Conservation (phyloP, 2,888 invertebrate species). For the Yponomeuta plumbellus region DNA sequence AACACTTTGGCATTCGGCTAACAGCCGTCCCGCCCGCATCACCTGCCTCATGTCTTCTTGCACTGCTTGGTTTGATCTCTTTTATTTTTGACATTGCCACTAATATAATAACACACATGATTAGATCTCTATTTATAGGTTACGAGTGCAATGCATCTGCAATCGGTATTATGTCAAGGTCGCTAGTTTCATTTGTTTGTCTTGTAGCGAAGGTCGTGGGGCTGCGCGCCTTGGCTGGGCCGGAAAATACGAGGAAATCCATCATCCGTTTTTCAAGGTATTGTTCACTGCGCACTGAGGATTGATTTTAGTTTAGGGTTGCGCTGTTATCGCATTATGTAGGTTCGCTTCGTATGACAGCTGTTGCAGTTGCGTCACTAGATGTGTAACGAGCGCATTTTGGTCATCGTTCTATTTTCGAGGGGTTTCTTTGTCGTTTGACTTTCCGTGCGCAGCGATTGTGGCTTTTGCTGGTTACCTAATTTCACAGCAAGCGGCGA, state of each 20-base stretch:
- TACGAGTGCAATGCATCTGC: slow-evolving; percentile 62
- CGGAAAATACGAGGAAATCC: slow-evolving; percentile 74
- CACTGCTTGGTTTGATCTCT: slow-evolving; percentile 50
- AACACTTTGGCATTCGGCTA: slow-evolving; percentile 74
- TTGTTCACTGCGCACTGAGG: slow-evolving; percentile 45
- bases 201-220: slow-evolving; percentile 66
- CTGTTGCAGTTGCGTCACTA: slow-evolving; percentile 6
- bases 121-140: slow-evolving; percentile 59
- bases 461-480: slow-evolving; percentile 70
- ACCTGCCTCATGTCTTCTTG: slow-evolving; percentile 49
- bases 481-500: slow-evolving; percentile 67
- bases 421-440: slow-evolving; percentile 53
- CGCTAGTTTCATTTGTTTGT: slow-evolving; percentile 68
- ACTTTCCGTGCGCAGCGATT: slow-evolving; percentile 52
- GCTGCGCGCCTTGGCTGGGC: slow-evolving; percentile 52
- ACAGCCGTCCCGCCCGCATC: slow-evolving; percentile 73
- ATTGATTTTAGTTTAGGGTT: slow-evolving; percentile 37
- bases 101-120: slow-evolving; percentile 58
- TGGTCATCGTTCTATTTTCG: slow-evolving; percentile 21
- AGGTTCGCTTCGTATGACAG: not conserved
- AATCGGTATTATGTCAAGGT: slow-evolving; percentile 69
- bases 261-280: slow-evolving; percentile 67
- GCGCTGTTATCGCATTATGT: not conserved
- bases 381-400: slow-evolving; percentile 11
- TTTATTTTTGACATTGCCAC: slow-evolving; percentile 52